phyloP scores from a whole-genome alignment of 2,797 vertebrate species.

The Microctenopoma steveboyesi region DNA sequence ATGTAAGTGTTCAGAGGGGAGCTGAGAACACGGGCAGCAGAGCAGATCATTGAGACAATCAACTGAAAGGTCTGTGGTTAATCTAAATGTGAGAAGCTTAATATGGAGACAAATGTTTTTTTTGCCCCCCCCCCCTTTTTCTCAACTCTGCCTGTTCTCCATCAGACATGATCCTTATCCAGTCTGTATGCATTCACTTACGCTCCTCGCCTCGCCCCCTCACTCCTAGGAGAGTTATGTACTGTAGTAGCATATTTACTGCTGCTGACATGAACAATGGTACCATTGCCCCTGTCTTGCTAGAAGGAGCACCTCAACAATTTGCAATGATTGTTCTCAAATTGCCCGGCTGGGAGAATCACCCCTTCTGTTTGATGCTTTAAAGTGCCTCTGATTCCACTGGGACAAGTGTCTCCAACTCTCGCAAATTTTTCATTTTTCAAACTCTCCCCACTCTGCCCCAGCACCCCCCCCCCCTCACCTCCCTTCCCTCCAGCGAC shows the following conservation, averaged over 20 bases:
- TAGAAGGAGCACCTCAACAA: conserved; percentile 69
- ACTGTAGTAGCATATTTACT: conserved; percentile 56
- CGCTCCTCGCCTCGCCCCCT: neutral
- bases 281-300: conserved; percentile 49
- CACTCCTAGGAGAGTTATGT: conserved; percentile 26
- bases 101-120: conserved; percentile 46
- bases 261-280: conserved; percentile 74
- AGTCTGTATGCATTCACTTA: conserved; percentile 2
- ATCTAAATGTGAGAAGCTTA: conserved; percentile 63
- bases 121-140: conserved; percentile 7
- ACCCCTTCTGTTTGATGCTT: conserved; percentile 68
- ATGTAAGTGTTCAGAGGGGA: conserved; percentile 62
- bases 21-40: conserved; percentile 60
- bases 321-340: conserved; percentile 80
- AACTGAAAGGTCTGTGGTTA: conserved; percentile 54
- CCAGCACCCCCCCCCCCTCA: neutral
- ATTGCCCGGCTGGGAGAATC: conserved; percentile 76
- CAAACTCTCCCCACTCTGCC: neutral
- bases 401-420: conserved; percentile 63
- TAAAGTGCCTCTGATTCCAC: conserved; percentile 75
- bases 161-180: neutral
- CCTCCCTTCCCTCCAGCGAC: neutral
- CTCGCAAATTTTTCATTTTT: conserved; percentile 55
- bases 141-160: neutral
- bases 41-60: conserved; percentile 74